These are phyloP conservation scores for Asarcornis scutulata DNA, from an alignment of 2,113 vertebrate genomes.

Conservation along the genomic window DNA sequence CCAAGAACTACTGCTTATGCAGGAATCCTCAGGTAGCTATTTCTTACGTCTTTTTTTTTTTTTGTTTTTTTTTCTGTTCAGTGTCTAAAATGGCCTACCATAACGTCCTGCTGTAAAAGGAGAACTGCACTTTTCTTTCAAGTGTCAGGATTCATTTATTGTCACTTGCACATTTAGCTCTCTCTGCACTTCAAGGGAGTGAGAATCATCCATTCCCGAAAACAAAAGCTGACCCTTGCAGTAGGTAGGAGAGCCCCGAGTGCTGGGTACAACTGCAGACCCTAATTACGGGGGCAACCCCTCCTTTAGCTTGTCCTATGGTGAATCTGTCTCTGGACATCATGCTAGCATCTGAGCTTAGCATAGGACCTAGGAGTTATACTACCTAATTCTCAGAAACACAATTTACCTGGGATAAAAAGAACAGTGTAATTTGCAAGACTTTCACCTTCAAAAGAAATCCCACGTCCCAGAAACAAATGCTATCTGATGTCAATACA, in stretches of 20 bases:
- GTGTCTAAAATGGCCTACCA: background rate
- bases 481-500: background rate
- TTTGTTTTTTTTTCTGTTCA: background rate
- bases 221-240: background rate
- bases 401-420: background rate
- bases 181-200: fast-evolving
- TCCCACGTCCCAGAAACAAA: background rate
- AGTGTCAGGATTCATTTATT: background rate
- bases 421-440: background rate
- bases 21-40: background rate
- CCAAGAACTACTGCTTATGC: background rate
- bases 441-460: background rate
- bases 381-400: background rate
- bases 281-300: too few species aligned
- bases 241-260: background rate
- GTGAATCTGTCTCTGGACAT: background rate
- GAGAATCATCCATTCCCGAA: background rate
- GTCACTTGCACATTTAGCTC: background rate
- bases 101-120: background rate
- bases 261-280: background rate
- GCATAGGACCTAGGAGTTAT: background rate
- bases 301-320: too few species aligned
- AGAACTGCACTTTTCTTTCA: background rate
- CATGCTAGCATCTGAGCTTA: background rate
- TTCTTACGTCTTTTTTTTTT: background rate